phyloP scores from a whole-genome alignment of 2,797 vertebrate genomes.

The Mionectes olivaceus region DNA sequence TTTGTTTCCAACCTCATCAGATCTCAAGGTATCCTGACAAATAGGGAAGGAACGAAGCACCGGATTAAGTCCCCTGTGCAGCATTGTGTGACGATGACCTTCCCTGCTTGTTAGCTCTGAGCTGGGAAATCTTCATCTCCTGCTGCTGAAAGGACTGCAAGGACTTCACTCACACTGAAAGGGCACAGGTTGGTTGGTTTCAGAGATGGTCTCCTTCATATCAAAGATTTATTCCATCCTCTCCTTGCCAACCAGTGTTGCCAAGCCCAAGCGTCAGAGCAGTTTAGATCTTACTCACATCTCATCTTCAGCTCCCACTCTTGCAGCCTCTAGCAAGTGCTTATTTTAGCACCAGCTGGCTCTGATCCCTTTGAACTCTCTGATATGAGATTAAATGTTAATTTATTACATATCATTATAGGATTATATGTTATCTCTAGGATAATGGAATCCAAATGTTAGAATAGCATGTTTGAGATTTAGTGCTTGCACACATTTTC shows the following conservation, averaged over 20 bases:
- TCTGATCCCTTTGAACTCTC: constrained; percentile 56
- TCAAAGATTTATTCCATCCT: not conserved
- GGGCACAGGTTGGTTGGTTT: not conserved
- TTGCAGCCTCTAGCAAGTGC: constrained; percentile 36
- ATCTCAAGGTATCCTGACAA: not conserved
- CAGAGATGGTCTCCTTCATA: not conserved
- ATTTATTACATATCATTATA: constrained; percentile 52
- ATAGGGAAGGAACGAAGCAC: fast-evolving
- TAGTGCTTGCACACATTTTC: constrained; percentile 43
- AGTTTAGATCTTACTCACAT: constrained; percentile 1
- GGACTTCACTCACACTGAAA: not conserved
- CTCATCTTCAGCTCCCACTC: not conserved
- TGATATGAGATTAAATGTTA: constrained; percentile 63
- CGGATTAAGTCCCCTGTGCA: not conserved
- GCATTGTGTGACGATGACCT: not conserved
- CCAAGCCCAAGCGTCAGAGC: not conserved
- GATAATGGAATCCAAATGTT: constrained; percentile 55
- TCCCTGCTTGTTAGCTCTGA: not conserved
- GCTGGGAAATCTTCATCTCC: not conserved
- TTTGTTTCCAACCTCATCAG: not conserved
- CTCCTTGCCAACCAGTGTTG: not conserved
- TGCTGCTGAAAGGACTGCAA: not conserved
- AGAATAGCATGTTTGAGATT: constrained; percentile 52
- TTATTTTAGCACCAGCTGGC: constrained; percentile 62
- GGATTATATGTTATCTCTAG: constrained; percentile 56